These are phyloP conservation scores for Microcebus jonahi DNA, from an alignment of 2,113 vertebrate species.

Conservation along the genomic window DNA sequence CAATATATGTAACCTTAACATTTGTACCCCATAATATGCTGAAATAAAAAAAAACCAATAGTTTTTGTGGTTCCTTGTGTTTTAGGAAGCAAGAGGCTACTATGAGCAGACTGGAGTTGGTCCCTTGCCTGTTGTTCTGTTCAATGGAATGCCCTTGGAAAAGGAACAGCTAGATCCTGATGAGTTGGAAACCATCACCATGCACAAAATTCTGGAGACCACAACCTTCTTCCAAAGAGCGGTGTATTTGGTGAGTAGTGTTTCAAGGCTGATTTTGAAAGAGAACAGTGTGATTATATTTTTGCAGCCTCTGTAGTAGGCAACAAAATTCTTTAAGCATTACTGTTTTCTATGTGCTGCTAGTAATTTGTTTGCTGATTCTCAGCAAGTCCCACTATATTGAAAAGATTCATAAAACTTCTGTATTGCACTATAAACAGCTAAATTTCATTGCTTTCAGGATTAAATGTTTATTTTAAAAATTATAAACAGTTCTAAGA, in stretches of 20 bases:
- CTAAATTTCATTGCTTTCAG: neutral
- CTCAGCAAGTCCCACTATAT: neutral
- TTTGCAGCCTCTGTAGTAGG: slow-evolving; percentile 6
- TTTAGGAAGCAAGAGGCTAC: slow-evolving; percentile 92
- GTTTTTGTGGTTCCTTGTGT: slow-evolving; percentile 63
- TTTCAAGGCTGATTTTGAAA: slow-evolving; percentile 34
- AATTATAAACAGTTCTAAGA: neutral
- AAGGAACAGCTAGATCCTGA: slow-evolving; percentile 96
- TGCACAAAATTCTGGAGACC: slow-evolving; percentile 99
- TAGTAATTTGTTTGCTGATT: neutral
- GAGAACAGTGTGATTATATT: neutral
- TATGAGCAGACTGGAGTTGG: slow-evolving; percentile 95
- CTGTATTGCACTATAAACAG: neutral
- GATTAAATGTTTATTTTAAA: slow-evolving; percentile 19
- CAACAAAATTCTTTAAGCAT: neutral
- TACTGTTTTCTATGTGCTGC: neutral
- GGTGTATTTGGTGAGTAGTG: slow-evolving; percentile 93
- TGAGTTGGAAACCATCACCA: slow-evolving; percentile 95
- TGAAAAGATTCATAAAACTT: neutral
- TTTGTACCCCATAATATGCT: too few species aligned
- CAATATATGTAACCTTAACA: too few species aligned
- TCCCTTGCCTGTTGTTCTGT: slow-evolving; percentile 94
- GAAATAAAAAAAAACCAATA: too few species aligned
- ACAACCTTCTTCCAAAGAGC: slow-evolving; percentile 95
- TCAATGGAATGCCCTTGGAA: slow-evolving; percentile 96